Evolutionary conservation across 2,888 invertebrate species (phyloP), one percentile per base, ranked within the genome.

Genomic region (Pollenia amentaria): DNA sequence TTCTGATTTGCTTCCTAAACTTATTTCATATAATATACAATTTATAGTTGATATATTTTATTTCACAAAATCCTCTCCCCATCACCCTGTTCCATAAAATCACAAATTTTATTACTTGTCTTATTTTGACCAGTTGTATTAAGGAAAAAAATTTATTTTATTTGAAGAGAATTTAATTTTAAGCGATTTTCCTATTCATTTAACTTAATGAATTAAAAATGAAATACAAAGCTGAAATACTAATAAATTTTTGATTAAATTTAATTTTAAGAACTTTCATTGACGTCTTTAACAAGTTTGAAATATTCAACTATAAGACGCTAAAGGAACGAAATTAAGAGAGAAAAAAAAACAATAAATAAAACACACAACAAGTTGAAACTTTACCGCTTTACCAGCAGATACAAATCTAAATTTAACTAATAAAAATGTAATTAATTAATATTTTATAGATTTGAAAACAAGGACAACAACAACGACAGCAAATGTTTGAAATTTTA

Each of bases 401-500:
- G 48, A 44, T 48, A 16, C 8, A 70, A 70, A 75, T 83, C 75
- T 72, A 29, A 77, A 55, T 65, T 80, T 7, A 60, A 44, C 42
- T 60, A 77, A 84, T 87, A 84, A 87, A 87, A 84, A 57, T 80
- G 53, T 77, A 87, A 87, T 87, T 72, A 87, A 84, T 80, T 87
- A 77, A 80, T 80, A 87, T 87, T 87, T 83, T 86, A 79, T 70
- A 75, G 79, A 76, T 69, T 62, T 65, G 0, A 42, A 51, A 57
- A 29, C 29, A 60, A 18, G 18, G 0, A 48, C 44, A 44, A 44
- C 12, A 40, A 42, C 12, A 64, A 48, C 1, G 38, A 11, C 12
- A 16, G 64, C 21, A 55, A 55, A 70, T 51, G 4, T 57, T 21
- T 18, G 18, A 65, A 44, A 51, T 7, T 16, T 29, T 29, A 72